Conservation (phyloP, 2,797 vertebrate genomes). For the Betta splendens region DNA sequence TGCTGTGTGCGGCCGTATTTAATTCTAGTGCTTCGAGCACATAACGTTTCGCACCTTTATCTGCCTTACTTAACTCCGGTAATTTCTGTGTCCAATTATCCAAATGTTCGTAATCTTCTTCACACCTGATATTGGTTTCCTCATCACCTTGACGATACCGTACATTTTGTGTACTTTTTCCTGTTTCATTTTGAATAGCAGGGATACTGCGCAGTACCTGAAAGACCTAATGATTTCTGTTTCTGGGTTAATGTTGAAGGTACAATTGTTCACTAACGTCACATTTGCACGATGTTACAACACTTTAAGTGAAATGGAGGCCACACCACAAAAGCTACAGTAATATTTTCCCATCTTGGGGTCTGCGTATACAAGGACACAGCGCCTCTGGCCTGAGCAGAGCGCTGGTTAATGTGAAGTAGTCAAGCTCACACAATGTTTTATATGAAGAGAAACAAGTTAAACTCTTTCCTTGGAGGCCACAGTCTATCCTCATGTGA, state of each 20-base stretch:
- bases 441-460: slow-evolving; percentile 41
- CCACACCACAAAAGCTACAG: slow-evolving; percentile 13
- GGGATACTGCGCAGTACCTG: neutral
- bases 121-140: slow-evolving; percentile 2
- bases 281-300: too few relatives aligned
- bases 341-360: slow-evolving; percentile 27
- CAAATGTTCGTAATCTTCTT: slow-evolving; percentile 1
- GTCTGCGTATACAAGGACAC: slow-evolving; percentile 42
- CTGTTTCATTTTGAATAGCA: slow-evolving; percentile 15
- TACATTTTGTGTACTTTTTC: neutral
- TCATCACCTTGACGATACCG: slow-evolving; percentile 7
- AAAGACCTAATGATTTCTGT: neutral
- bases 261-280: slow-evolving; percentile 3
- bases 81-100: slow-evolving; percentile 9
- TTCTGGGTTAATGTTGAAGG: slow-evolving; percentile 5
- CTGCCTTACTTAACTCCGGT: slow-evolving; percentile 10
- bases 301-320: too few relatives aligned
- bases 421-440: slow-evolving; percentile 38
- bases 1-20: neutral
- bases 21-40: slow-evolving; percentile 8
- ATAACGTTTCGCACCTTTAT: slow-evolving; percentile 1
- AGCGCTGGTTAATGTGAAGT: slow-evolving; percentile 50
- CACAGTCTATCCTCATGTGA: slow-evolving; percentile 23
- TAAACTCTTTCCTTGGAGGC: slow-evolving; percentile 47
- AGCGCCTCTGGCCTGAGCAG: slow-evolving; percentile 27